Base-by-base conservation (phyloP, 2,888 invertebrate genomes). In the Epinotia bilunana region DNA sequence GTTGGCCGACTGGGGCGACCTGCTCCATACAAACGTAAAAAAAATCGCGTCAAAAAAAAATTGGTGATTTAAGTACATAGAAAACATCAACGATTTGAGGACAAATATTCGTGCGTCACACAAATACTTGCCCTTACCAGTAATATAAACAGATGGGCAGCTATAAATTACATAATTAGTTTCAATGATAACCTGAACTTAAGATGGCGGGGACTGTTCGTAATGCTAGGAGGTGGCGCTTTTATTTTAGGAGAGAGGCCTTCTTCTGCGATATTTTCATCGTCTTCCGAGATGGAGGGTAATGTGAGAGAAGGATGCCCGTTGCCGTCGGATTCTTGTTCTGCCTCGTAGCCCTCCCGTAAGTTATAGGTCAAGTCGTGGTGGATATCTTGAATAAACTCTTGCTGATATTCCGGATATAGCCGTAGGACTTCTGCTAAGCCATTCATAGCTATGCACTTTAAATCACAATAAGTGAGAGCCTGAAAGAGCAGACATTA, bases 311-410 rank as follows among this genome's bases (percentile, higher is more conserved):
- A 96, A 1, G 98, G 97, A 71, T 96, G 95, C 12, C 97, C 97
- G 81, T 97, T 97, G 76, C 96, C 95, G 76, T 97, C 97, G 0
- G 96, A 96, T 84, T 97, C 97, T 87, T 95, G 95, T 94, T 98
- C 98, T 16, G 97, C 97, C 86, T 98, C 98, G 86, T 98, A 98
- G 5, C 98, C 98, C 88, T 99, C 99, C 64, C 99, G 95, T 69
- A 99, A 95, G 90, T 99, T 99, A 91, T 98, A 99, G 0, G 99
- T 99, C 73, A 99, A 95, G 89, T 99, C 99, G 86, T 99, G 98
- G 83, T 98, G 97, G 81, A 99, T 98, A 87, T 99, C 99, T 82
- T 98, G 96, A 67, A 98, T 97, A 88, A 99, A 99, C 88, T 98
- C 97, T 85, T 98, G 98, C 84, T 98, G 98, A 88, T 98, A 99